These are phyloP conservation scores for Chrysolophus pictus DNA, from an alignment of 2,797 vertebrate species.

Conservation along the genomic window DNA sequence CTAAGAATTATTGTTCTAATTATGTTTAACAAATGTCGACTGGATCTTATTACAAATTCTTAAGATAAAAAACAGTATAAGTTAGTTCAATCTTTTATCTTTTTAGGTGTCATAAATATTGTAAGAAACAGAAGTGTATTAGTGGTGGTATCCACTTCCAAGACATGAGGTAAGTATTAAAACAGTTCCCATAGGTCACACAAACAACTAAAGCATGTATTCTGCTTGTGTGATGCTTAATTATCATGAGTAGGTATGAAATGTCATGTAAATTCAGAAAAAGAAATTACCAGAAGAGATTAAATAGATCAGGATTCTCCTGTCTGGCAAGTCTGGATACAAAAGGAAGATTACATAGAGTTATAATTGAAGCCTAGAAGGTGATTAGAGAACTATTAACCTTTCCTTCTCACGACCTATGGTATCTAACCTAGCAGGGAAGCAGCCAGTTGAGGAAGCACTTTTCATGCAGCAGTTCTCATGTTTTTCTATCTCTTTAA, in stretches of 20 bases:
- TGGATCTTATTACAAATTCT: background rate
- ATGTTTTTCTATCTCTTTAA: rapidly evolving
- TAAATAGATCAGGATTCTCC: background rate
- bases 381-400: background rate
- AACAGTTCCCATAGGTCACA: background rate
- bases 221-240: background rate
- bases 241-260: background rate
- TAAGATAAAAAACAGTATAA: background rate
- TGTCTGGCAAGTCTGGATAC: background rate
- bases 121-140: rapidly evolving
- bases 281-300: background rate
- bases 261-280: background rate
- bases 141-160: background rate
- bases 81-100: background rate
- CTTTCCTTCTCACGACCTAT: background rate
- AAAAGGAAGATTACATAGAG: background rate
- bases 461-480: background rate
- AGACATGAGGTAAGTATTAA: background rate
- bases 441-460: background rate
- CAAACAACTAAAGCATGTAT: background rate
- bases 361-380: background rate
- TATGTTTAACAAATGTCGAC: background rate
- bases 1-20: background rate
- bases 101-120: background rate
- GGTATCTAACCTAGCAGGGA: rapidly evolving